phyloP scores from a whole-genome alignment of 64 coral and sea anemone species.

The Montipora capricornis region DNA sequence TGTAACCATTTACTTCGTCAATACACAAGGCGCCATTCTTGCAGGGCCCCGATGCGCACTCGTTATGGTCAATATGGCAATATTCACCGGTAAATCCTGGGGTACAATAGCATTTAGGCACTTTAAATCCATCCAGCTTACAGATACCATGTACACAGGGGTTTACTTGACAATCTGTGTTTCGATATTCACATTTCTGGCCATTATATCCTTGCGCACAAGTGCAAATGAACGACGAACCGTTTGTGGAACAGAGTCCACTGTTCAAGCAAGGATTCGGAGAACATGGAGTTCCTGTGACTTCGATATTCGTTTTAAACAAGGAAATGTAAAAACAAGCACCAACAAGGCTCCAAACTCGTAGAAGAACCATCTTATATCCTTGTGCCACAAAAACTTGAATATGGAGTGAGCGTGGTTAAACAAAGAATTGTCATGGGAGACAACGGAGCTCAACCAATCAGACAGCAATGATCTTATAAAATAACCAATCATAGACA shows the following conservation, averaged over 20 bases:
- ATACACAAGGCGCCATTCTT: slow-evolving; percentile 87
- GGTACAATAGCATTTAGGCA: slow-evolving; percentile 73
- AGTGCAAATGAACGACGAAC: slow-evolving; percentile 60
- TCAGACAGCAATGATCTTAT: background rate
- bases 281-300: slow-evolving; percentile 60
- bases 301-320: slow-evolving; percentile 4
- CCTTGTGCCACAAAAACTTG: background rate
- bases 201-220: slow-evolving; percentile 82
- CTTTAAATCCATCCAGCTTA: slow-evolving; percentile 50
- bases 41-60: slow-evolving; percentile 89
- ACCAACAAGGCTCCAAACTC: background rate
- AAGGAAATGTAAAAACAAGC: slow-evolving; percentile 3
- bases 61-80: slow-evolving; percentile 88
- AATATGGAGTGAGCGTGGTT: slow-evolving; percentile 68
- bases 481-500: slow-evolving; percentile 2
- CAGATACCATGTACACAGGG: slow-evolving; percentile 84
- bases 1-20: slow-evolving; percentile 90
- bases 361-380: background rate
- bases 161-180: slow-evolving; percentile 65
- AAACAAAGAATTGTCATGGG: slow-evolving; percentile 83
- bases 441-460: slow-evolving; percentile 48
- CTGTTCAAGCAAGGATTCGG: slow-evolving; percentile 84
- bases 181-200: slow-evolving; percentile 66
- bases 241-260: slow-evolving; percentile 74
- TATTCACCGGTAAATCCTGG: slow-evolving; percentile 83